phyloP scores from a whole-genome alignment of 2,113 vertebrate genomes.

The Aegithalos caudatus region DNA sequence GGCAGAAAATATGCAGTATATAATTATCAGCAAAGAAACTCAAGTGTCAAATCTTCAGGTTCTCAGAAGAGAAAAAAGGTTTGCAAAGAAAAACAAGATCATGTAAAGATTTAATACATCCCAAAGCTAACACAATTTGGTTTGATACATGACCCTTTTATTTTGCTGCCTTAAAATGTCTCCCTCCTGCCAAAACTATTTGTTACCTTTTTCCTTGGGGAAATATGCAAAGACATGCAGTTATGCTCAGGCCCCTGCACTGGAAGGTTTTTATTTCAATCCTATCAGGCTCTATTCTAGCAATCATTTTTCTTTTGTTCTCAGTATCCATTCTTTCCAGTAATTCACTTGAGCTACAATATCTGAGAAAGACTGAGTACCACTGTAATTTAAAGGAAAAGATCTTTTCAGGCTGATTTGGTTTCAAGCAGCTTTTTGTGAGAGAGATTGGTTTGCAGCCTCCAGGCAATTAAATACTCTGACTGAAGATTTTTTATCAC shows the following conservation, averaged over 20 bases:
- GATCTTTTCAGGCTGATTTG: slow-evolving; percentile 50
- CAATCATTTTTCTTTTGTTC: slow-evolving; percentile 76
- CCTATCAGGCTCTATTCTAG: slow-evolving; percentile 69
- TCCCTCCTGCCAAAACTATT: slow-evolving; percentile 65
- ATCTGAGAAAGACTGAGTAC: slow-evolving; percentile 50
- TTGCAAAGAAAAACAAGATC: slow-evolving; percentile 47
- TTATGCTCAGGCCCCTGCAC: slow-evolving; percentile 55
- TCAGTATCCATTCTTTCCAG: slow-evolving; percentile 65
- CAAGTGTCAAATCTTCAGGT: not conserved
- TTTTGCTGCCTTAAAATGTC: slow-evolving; percentile 70
- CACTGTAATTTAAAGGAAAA: slow-evolving; percentile 51
- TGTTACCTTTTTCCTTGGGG: slow-evolving; percentile 69
- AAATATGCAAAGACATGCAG: slow-evolving; percentile 74
- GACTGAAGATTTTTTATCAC: slow-evolving; percentile 62
- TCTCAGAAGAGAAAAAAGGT: slow-evolving; percentile 32
- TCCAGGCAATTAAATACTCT: slow-evolving; percentile 60
- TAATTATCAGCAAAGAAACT: not conserved
- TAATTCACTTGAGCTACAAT: slow-evolving; percentile 67
- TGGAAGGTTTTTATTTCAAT: slow-evolving; percentile 72
- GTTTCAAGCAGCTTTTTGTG: slow-evolving; percentile 59
- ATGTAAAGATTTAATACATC: slow-evolving; percentile 61
- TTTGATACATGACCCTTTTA: slow-evolving; percentile 71
- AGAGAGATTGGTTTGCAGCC: slow-evolving; percentile 43
- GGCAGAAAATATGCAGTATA: not conserved
- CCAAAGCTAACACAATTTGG: slow-evolving; percentile 63